Evolutionary conservation across 2,888 invertebrate species (phyloP).

Genomic region (Euplexia lucipara): DNA sequence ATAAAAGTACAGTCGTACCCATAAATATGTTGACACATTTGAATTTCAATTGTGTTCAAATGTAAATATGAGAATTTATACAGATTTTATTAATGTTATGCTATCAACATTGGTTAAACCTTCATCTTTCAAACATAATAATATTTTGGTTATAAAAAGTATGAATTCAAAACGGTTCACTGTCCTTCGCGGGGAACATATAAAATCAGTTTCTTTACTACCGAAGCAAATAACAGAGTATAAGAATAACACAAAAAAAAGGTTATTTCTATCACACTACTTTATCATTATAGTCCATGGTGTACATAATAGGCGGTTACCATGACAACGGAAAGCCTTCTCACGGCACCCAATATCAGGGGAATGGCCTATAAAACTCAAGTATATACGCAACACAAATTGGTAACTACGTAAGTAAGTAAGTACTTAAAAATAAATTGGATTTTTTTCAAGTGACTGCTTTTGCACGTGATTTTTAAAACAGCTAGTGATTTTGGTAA

Average conservation of each 20-base stretch:
- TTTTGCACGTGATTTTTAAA: constrained; percentile 57
- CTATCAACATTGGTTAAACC: constrained; percentile 38
- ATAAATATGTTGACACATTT: constrained; percentile 60
- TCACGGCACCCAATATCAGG: constrained; percentile 78
- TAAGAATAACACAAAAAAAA: constrained; percentile 45
- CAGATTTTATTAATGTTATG: constrained; percentile 48
- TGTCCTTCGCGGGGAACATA: constrained; percentile 1
- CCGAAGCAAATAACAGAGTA: constrained; percentile 44
- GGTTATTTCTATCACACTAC: constrained; percentile 41
- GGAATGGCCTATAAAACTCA: constrained; percentile 83
- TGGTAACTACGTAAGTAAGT: constrained; percentile 62
- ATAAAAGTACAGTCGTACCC: constrained; percentile 45
- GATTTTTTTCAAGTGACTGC: constrained; percentile 66
- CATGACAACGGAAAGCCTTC: constrained; percentile 70
- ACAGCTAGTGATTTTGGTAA: constrained; percentile 37
- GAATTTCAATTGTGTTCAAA: constrained; percentile 50
- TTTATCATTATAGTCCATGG: constrained; percentile 59
- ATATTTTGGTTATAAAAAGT: constrained; percentile 50
- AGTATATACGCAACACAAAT: constrained; percentile 76
- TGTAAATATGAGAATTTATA: constrained; percentile 50
- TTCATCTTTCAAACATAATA: constrained; percentile 33
- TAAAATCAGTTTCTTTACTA: constrained; percentile 31
- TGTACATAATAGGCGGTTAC: constrained; percentile 63
- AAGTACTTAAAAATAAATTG: constrained; percentile 74
- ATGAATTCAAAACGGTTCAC: constrained; percentile 4